Base-by-base conservation (phyloP, 2,113 vertebrate genomes). In the Melanerpes formicivorus region DNA sequence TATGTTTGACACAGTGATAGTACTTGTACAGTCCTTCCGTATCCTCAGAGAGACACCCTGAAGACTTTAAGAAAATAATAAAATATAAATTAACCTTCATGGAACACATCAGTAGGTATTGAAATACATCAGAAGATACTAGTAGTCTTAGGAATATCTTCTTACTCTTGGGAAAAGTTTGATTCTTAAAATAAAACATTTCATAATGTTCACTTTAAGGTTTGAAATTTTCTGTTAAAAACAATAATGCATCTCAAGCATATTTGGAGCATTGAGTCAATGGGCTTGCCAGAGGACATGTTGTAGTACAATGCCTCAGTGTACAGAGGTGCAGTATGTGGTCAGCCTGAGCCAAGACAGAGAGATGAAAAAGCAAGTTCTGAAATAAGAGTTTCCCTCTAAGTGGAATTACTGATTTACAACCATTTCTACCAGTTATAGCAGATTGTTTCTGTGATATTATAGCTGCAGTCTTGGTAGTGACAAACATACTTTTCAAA, bases 1-100 rank as follows among this genome's bases (percentile, higher is more conserved):
- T 69, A 85, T 89, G 81, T 93, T 78, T 92, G 87, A 83, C 90
- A 94, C 23, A 83, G 69, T 65, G 37, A 54, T 42, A 74, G 37
- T 63, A 64, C 29, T 84, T 73, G 9, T 54, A 72, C 62, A 27
- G 50, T 75, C 30, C 19, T 40, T 67, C 40, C 19, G 18, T 83
- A 80, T 12, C 26, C 58, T 77, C 62, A 91, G 30, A 91, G 72
- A 11, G 9, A 44, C 15, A 4, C 17, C 80, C 27, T 71, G 18
- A 82, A 77, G 30, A 60, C 15, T 44, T 64, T 64, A 27, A 64
- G 18, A 69, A 15, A 29, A 34, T 22, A 37, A 15, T 6, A 27
- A 15, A 58, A 6, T 14, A 52, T 25, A 58, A 60, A 34, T 3
- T 16, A 59, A 9, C 8, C 26, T 18, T 58, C 14, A 48, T 3